A percentile compares a stretch with the other conserved stretches of the same genome.
These are phyloP conservation scores for Rhopalosiphum maidis DNA, from an alignment of 1,140 invertebrate species.

Conservation along the genomic window DNA sequence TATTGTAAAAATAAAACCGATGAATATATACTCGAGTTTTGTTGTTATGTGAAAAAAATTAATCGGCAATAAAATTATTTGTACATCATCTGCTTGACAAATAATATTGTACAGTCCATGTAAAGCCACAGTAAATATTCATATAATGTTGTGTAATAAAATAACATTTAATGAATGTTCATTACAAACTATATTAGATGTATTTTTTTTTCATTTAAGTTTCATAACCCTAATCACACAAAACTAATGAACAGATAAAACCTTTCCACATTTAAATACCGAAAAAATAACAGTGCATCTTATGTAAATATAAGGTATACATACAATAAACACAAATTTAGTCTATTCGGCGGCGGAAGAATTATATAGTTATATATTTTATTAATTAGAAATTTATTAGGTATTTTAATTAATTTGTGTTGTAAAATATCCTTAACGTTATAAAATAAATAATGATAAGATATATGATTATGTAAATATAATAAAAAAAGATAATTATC, in stretches of 20 bases:
- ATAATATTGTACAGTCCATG: neutral
- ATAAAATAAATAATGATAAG: neutral
- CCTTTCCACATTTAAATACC: neutral
- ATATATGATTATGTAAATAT: no score
- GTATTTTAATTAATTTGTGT: neutral
- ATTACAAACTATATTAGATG: neutral
- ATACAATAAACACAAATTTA: neutral
- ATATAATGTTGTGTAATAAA: neutral
- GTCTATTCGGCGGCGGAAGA: neutral
- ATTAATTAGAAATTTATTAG: neutral
- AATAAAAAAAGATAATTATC: neutral
- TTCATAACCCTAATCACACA: neutral
- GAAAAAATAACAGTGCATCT: neutral
- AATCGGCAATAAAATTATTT: neutral
- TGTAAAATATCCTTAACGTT: neutral
- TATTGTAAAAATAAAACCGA: slow-evolving; percentile 7
- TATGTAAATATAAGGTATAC: neutral
- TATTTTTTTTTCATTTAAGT: neutral
- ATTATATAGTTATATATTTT: neutral
- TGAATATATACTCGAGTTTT: neutral
- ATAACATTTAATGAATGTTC: neutral
- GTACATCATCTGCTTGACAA: neutral
- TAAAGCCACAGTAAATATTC: neutral
- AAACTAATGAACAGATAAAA: neutral
- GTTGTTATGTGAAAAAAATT: neutral